A percentile compares a stretch with the other conserved stretches of the same genome.
phyloP scores from a whole-genome alignment of 2,888 invertebrate species.

The Trisateles emortualis region DNA sequence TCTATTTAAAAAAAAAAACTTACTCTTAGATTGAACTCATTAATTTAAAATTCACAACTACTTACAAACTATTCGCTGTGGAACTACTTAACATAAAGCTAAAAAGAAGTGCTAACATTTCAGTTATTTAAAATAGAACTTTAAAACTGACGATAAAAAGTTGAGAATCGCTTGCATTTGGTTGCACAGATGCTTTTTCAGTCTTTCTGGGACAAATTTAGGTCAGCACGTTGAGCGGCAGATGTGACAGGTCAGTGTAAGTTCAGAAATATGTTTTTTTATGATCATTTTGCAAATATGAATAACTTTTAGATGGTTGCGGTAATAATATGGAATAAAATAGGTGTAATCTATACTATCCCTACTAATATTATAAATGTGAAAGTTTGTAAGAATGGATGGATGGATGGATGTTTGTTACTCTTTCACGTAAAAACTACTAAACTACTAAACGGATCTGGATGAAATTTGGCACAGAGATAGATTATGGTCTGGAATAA shows the following conservation, averaged over 20 bases:
- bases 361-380: too few relatives aligned
- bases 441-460: too few relatives aligned
- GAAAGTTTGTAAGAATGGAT: too few relatives aligned
- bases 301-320: background rate
- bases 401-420: too few relatives aligned
- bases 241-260: slow-evolving; percentile 48
- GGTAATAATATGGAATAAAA: too few relatives aligned
- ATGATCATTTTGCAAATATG: background rate
- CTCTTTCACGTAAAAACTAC: too few relatives aligned
- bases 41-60: background rate
- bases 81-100: slow-evolving; percentile 26
- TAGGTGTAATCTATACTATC: too few relatives aligned
- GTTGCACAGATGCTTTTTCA: slow-evolving; percentile 43
- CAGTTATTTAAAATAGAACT: slow-evolving; percentile 29
- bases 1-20: too few relatives aligned
- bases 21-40: background rate
- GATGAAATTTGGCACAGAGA: too few relatives aligned
- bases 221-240: slow-evolving; percentile 49
- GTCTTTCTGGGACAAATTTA: slow-evolving; percentile 49
- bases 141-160: slow-evolving; percentile 24
- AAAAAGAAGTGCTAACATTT: slow-evolving; percentile 23
- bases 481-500: too few relatives aligned
- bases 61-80: background rate
- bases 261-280: slow-evolving; percentile 21
- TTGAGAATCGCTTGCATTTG: slow-evolving; percentile 26